These are phyloP conservation scores for Eurytoma californica DNA, from an alignment of 2,888 invertebrate genomes.

Conservation along the genomic window DNA sequence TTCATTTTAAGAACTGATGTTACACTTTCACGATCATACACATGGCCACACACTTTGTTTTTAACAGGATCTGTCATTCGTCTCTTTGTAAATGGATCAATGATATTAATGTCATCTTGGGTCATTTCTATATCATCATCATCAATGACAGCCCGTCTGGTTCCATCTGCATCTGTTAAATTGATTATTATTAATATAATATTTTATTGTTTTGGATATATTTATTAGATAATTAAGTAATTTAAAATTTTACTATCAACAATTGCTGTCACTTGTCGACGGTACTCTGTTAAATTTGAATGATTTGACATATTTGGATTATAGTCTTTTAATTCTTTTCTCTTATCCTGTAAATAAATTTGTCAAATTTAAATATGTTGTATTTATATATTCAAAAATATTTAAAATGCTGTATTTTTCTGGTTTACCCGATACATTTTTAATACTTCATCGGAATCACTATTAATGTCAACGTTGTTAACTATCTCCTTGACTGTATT, in stretches of 20 bases:
- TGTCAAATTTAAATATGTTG: neutral
- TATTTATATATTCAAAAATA: neutral
- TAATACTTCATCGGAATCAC: slow-evolving; percentile 13
- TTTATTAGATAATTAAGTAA: neutral
- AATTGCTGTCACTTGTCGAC: slow-evolving; percentile 58
- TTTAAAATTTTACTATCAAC: slow-evolving; percentile 56
- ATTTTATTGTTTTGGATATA: neutral
- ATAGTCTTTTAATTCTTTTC: slow-evolving; percentile 52
- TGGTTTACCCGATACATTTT: slow-evolving; percentile 32
- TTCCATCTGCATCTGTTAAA: slow-evolving; percentile 39
- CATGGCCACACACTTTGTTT: slow-evolving; percentile 68
- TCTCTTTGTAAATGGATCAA: slow-evolving; percentile 71
- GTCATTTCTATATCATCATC: slow-evolving; percentile 66
- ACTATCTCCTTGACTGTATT: slow-evolving; percentile 31
- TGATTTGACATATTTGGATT: slow-evolving; percentile 53
- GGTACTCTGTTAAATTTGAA: slow-evolving; percentile 56
- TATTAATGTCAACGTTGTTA: neutral
- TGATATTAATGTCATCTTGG: slow-evolving; percentile 62
- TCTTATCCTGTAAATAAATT: slow-evolving; percentile 59
- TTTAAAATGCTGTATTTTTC: neutral
- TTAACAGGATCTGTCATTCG: slow-evolving; percentile 69
- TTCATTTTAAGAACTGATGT: slow-evolving; percentile 63
- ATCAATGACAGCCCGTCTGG: neutral
- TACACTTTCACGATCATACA: slow-evolving; percentile 68
- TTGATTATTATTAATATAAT: slow-evolving; percentile 7